Base-by-base conservation (phyloP, 1,140 invertebrate species). In the Bombus fervidus region DNA sequence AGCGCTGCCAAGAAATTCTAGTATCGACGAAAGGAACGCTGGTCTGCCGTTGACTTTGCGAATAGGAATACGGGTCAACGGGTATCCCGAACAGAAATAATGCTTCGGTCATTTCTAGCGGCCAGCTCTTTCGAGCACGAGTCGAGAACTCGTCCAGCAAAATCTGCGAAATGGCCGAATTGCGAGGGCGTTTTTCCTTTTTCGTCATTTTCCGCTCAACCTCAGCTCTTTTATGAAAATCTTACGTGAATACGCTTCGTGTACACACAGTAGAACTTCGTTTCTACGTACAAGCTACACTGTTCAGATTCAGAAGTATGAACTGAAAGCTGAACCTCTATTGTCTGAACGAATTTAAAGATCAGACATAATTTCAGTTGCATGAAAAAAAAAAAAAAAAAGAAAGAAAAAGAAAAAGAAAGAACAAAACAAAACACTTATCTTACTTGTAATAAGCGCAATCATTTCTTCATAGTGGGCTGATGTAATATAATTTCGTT, bases 61-160 rank as follows among this genome's bases (percentile, higher is more conserved):
- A 87, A 83, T 76, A 64, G 77, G 77, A 84, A 90, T 87, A 81
- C 81, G 68, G 88, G 81, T 87, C 88, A 90, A 53, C 72, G 75
- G 62, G 76, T 85, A 87, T 87, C 59, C 43, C 88, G 85, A 85
- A 85, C 74, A 69, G 86, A 81, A 85, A 76, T 81, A 80, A 87
- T 87, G 39, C 76, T 28, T 76, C 68, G 72, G 37, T 28, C 75
- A 43, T 89, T 79, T 85, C 28, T 69, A 72, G 10, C 34, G 64
- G 25, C 47, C n/a, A 73, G 53, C 39, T n/a, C 1, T 62, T 62
- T 62, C 69, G 47, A 59, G 1, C 69, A 43, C 41, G 10, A 41
- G 68, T 41, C 4, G 28, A 31, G 13, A 41, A 18, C 22, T 75
- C n/a, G 47, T 82, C 69, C 39, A 82, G 53, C 69, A n/a, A 43